These are phyloP conservation scores for Hypomesus transpacificus DNA, from an alignment of 2,113 vertebrate genomes.

Conservation along the genomic window DNA sequence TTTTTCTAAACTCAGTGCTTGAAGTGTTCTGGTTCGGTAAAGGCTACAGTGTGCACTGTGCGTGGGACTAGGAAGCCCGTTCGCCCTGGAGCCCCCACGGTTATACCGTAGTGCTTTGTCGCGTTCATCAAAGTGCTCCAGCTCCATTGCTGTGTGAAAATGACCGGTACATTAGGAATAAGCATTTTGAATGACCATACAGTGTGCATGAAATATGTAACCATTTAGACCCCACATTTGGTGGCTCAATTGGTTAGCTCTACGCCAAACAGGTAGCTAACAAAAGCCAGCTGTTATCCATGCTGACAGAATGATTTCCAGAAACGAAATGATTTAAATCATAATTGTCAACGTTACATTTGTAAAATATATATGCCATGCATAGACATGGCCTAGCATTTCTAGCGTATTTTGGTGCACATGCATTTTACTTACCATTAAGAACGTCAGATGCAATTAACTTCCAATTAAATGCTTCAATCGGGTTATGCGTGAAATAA, in stretches of 20 bases:
- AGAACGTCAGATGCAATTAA: neutral
- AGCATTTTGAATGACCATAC: neutral
- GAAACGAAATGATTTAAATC: too few species aligned
- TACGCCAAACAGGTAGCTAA: neutral
- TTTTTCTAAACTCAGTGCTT: conserved; percentile 91
- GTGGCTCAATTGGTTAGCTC: neutral
- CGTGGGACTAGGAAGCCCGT: conserved; percentile 94
- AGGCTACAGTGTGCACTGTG: conserved; percentile 99
- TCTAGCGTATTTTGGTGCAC: too few species aligned
- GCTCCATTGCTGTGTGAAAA: conserved; percentile 84
- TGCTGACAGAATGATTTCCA: too few species aligned
- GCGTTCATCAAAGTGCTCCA: conserved; percentile 97
- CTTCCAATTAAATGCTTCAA: neutral
- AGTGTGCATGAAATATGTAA: neutral
- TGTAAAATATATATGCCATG: too few species aligned
- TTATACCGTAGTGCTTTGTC: conserved; percentile 91
- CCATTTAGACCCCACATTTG: neutral
- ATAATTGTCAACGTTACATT: too few species aligned
- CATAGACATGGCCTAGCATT: too few species aligned
- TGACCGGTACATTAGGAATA: conserved; percentile 24
- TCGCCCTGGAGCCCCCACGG: conserved; percentile 83
- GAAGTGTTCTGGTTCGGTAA: conserved; percentile 92
- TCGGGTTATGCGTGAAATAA: neutral
- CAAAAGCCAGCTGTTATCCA: too few species aligned
- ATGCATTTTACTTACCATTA: too few species aligned